phyloP scores from a whole-genome alignment of 92 coral and sea anemone species.

The Phenganax marumi region DNA sequence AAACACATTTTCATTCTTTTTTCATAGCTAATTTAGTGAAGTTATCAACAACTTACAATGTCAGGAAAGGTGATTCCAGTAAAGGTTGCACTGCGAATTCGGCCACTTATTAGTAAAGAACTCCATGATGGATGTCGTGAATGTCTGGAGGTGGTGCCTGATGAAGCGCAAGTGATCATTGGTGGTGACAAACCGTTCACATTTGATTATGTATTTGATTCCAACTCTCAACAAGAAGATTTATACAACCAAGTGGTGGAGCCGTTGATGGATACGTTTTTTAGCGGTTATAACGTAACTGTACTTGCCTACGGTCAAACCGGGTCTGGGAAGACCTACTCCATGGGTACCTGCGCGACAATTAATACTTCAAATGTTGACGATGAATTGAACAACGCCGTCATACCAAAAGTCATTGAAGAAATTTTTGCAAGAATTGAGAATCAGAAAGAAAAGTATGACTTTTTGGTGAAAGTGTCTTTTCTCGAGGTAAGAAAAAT shows the following conservation, averaged over 20 bases:
- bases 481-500: constrained; percentile 73
- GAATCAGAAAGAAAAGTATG: constrained; percentile 63
- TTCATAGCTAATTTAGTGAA: too few species aligned
- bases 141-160: constrained; percentile 74
- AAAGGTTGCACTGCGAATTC: constrained; percentile 79
- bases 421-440: constrained; percentile 70
- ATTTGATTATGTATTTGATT: constrained; percentile 81
- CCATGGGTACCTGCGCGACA: constrained; percentile 94
- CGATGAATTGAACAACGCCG: constrained; percentile 67
- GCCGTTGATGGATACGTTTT: constrained; percentile 77
- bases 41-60: neutral
- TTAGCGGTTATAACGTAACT: constrained; percentile 86
- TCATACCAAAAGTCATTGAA: constrained; percentile 75
- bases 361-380: constrained; percentile 49
- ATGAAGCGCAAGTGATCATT: constrained; percentile 85
- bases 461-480: constrained; percentile 74
- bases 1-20: too few species aligned
- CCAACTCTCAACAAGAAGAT: constrained; percentile 62
- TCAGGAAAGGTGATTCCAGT: constrained; percentile 86
- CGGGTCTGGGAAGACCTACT: constrained; percentile 91
- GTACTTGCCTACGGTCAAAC: constrained; percentile 98
- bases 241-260: constrained; percentile 67
- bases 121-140: constrained; percentile 82
- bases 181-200: constrained; percentile 88
- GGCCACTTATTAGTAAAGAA: constrained; percentile 83